Conservation (phyloP, 2,113 vertebrate genomes). For the Sylvilagus bachmani region DNA sequence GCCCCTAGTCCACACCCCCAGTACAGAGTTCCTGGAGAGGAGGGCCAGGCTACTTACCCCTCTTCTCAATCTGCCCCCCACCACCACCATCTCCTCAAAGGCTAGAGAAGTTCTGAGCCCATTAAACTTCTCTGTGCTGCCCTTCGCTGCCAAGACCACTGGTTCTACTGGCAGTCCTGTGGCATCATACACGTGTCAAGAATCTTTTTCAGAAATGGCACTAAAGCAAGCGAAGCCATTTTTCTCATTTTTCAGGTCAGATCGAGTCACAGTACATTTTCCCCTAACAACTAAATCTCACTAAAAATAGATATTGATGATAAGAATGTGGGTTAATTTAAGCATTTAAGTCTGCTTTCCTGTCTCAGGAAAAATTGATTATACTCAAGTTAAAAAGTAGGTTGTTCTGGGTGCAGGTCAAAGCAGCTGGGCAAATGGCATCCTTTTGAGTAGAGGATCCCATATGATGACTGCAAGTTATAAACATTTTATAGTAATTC, state of each 20-base stretch:
- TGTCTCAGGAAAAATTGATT: slow-evolving; percentile 30
- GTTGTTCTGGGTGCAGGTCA: background rate
- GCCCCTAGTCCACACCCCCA: background rate
- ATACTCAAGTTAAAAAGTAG: slow-evolving; percentile 22
- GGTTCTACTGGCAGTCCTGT: background rate
- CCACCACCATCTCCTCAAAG: background rate
- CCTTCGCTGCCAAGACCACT: background rate
- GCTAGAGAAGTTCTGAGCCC: background rate
- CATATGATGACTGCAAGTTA: background rate
- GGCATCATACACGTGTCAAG: background rate
- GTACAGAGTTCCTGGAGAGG: background rate
- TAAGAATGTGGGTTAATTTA: slow-evolving; percentile 8
- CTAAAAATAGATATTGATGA: slow-evolving; percentile 19
- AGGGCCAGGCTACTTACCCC: background rate
- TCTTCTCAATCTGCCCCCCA: background rate
- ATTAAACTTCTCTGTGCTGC: background rate
- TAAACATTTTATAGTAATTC: slow-evolving; percentile 44
- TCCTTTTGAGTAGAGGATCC: background rate
- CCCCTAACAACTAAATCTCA: background rate
- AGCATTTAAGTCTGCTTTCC: background rate
- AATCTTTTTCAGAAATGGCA: background rate
- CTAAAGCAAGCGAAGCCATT: background rate
- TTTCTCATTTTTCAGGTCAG: slow-evolving; percentile 20
- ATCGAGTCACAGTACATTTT: background rate
- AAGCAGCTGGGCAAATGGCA: background rate